Evolutionary conservation across 2,888 invertebrate genomes (phyloP), one percentile per base, ranked within the genome.

Genomic region (Agonum fuliginosum): DNA sequence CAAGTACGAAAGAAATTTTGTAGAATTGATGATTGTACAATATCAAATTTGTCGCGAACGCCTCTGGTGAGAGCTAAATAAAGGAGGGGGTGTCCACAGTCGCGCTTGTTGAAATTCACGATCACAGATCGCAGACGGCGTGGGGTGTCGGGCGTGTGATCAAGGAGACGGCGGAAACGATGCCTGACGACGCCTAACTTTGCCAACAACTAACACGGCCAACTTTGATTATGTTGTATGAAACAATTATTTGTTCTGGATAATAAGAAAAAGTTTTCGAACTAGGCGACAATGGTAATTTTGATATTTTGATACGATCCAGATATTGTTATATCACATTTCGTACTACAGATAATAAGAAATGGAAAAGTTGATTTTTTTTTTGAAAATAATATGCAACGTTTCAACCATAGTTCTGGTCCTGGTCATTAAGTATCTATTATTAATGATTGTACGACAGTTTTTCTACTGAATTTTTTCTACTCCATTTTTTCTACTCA

Each of bases 191-290:
- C 67, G 67, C 67, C 20, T 8, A 67, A 41, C 67, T 67, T 62
- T 8, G 19, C 58, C 30, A 62, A 62, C 30, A 62, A 62, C 58
- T 62, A 58, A n/a, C 12, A 62, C 30, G 34, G 58, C 30, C 14
- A 62, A 62, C 67, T 74, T 74, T 74, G 74, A 74, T 62, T 74
- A 74, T 74, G 43, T 74, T 74, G 43, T 62, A 43, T 58, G 30
- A 74, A 46, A 74, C 74, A 74, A 74, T 73, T 73, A 73, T 58
- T 73, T 73, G 73, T 51, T 41, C 17, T 43, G n/a, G 22, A 74
- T 74, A 67, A 67, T 67, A 30, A 62, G 58, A 62, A 62, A 62
- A 34, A 62, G 5, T 34, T 62, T 17, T 6, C 8, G 17, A 1
- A 17, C 27, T 17, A 62, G 8, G 30, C 17, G 27, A 62, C 12